These are phyloP conservation scores for Tonatia bakeri DNA, from an alignment of 2,113 vertebrate species.

Conservation along the genomic window DNA sequence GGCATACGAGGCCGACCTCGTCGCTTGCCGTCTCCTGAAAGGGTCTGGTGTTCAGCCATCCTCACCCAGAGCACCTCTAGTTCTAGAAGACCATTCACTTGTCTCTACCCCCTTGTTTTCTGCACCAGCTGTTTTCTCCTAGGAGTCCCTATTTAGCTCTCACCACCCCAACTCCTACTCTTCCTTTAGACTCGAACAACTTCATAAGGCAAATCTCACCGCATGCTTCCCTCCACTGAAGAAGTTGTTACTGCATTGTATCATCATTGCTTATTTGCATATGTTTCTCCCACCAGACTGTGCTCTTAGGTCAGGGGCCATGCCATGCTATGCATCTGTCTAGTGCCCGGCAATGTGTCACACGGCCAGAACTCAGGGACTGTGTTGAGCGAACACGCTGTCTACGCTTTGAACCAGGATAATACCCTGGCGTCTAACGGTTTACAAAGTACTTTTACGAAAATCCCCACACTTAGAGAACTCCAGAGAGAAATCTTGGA, in stretches of 20 bases:
- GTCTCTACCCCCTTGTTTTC: not conserved
- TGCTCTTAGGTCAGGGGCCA: not conserved
- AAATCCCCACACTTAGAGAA: not conserved
- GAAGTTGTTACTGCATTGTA: not conserved
- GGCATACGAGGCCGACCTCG: not conserved
- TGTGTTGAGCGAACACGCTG: not conserved
- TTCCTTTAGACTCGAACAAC: not conserved
- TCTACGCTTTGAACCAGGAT: not conserved
- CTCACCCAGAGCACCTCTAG: not conserved
- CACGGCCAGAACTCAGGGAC: not conserved
- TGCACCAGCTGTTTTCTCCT: not conserved
- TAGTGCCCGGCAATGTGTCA: not conserved
- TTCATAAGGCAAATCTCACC: not conserved
- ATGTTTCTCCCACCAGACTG: not conserved
- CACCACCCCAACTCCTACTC: not conserved
- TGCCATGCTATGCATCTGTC: not conserved
- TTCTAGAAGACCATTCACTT: not conserved
- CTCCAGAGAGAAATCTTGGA: slow-evolving; percentile 8
- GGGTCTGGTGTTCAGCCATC: not conserved
- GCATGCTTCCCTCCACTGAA: not conserved
- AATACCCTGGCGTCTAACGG: not conserved
- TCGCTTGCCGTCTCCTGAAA: not conserved
- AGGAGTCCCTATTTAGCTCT: not conserved
- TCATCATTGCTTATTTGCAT: not conserved
- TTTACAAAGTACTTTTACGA: not conserved